phyloP scores from a whole-genome alignment of 1,140 invertebrate species.

The Geopemphigus sp. region DNA sequence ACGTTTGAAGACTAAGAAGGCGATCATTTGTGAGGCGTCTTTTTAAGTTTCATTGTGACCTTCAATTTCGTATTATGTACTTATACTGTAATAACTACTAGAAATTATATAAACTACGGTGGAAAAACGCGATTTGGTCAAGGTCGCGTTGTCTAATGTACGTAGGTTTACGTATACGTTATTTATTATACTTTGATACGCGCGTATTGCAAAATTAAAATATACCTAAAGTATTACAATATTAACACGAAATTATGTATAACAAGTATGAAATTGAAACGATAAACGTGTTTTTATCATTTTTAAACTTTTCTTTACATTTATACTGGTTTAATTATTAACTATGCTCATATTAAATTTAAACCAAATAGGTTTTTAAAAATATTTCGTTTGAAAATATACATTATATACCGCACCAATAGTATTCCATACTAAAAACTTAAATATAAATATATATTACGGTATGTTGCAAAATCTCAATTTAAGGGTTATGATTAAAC shows the following conservation, averaged over 20 bases:
- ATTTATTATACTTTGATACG: background rate
- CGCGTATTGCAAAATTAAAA: background rate
- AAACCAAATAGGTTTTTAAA: too few species aligned
- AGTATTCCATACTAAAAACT: too few species aligned
- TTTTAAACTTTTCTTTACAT: too few species aligned
- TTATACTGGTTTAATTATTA: too few species aligned
- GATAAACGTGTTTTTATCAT: too few species aligned
- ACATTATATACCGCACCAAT: too few species aligned
- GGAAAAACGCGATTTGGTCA: constrained; percentile 12
- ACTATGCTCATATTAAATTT: too few species aligned
- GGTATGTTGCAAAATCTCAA: too few species aligned
- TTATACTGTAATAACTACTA: background rate
- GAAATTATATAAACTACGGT: background rate
- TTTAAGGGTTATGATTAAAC: too few species aligned
- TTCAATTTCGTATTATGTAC: background rate
- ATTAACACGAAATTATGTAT: background rate
- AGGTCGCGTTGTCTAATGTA: background rate
- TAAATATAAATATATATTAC: too few species aligned
- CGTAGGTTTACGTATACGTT: background rate
- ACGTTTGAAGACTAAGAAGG: background rate
- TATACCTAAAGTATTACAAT: background rate
- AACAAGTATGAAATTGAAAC: background rate
- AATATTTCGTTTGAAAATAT: too few species aligned
- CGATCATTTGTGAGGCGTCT: constrained; percentile 2
- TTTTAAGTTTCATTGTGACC: background rate